Evolutionary conservation across 2,113 vertebrate genomes (phyloP), one percentile per base, ranked within the genome.

Genomic region (Rhinolophus sinicus): DNA sequence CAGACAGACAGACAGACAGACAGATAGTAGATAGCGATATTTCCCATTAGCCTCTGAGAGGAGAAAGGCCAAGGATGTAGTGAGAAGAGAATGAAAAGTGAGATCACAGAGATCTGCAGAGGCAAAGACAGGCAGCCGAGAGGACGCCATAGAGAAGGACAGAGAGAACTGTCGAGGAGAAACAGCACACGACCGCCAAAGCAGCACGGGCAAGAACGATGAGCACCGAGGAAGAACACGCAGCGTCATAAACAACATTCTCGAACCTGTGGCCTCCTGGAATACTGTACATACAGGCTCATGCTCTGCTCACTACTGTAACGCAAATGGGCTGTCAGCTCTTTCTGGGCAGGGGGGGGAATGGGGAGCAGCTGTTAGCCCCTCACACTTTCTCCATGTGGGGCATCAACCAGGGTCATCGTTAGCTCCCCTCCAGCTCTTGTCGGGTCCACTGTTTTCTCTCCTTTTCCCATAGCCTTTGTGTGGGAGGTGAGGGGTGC

Each of bases 331-430:
- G 44, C 47, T 62, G 2, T 12, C 4, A 3, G 26, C 60, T 28
- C 26, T 62, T 13, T 62, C 13, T 4, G 1, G 56, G 56, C n/a
- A n/a, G 56, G 56, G 56, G 8, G 21, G 60, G 60, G 60, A 1
- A 10, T 22, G 58, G 58, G 8, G 22, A 21, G 60, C 26, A 2
- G 60, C 60, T 21, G 0, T 9, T 22, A 9, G 18, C 18, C 54
- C 82, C 4, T 11, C 21, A 40, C n/a, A 5, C 0, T 3, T 5
- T 8, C 35, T 40, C 22, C 52, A 2, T 0, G 2, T 0, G 7
- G 3, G 0, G 0, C 14, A 10, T 3, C 16, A 38, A 28, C 47
- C 14, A 11, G 3, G 3, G n/a, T 1, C n/a, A 0, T 0, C 2
- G 0, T 2, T 0, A 0, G 5, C 1, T 62, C 10, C 9, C 26